Conservation (phyloP, 1,140 invertebrate species). For the Leguminivora glycinivorella region DNA sequence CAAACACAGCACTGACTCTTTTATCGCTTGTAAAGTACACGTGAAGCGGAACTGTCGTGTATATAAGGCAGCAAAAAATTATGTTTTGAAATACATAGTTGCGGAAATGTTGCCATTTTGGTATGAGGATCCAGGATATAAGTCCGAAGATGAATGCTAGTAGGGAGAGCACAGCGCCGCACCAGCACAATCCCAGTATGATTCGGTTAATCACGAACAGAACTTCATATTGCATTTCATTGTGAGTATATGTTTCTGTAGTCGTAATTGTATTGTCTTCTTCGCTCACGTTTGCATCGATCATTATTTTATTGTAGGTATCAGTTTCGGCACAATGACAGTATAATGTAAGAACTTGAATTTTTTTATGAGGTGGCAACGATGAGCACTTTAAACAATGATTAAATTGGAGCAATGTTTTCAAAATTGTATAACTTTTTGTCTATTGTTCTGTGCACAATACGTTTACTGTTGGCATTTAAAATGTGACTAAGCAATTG, state of each 20-base stretch:
- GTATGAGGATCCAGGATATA: background rate
- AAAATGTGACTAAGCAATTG: background rate
- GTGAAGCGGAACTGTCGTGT: background rate
- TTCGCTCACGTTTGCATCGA: background rate
- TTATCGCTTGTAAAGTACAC: constrained; percentile 9
- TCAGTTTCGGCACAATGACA: background rate
- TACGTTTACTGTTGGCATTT: background rate
- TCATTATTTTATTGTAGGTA: background rate
- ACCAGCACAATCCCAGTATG: background rate
- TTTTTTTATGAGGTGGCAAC: background rate
- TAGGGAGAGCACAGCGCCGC: background rate
- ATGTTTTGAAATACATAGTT: constrained; percentile 22
- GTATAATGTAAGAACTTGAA: background rate
- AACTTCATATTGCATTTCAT: background rate
- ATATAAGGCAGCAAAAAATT: constrained; percentile 1
- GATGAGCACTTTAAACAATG: background rate
- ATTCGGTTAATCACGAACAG: constrained; percentile 2
- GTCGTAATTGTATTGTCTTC: background rate
- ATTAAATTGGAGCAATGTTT: background rate
- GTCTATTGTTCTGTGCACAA: background rate
- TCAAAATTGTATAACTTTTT: background rate
- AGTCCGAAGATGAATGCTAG: background rate
- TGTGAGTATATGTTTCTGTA: background rate
- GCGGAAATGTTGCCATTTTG: constrained; percentile 12
- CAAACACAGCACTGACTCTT: background rate